phyloP scores from a whole-genome alignment of 1,140 invertebrate species.

The Tetraneura akinire region DNA sequence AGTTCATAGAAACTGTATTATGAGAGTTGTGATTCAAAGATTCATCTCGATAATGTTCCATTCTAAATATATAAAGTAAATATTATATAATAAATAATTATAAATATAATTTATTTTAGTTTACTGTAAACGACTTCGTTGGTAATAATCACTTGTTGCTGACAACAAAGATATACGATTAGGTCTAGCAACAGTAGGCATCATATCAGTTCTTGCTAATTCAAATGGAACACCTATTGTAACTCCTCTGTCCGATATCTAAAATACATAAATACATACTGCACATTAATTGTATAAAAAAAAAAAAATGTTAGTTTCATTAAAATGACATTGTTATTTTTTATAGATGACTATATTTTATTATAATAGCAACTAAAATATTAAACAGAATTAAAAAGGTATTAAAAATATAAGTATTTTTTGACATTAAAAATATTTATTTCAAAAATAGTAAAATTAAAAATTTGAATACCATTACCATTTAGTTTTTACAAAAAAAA shows the following conservation, averaged over 20 bases:
- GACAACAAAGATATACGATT: conserved; percentile 47
- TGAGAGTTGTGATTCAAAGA: conserved; percentile 41
- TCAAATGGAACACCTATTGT: conserved; percentile 45
- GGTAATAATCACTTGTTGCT: conserved; percentile 46
- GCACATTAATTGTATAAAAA: too few species aligned
- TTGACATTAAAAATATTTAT: too few species aligned
- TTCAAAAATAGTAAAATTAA: too few species aligned
- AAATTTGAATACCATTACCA: too few species aligned
- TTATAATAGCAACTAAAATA: too few species aligned
- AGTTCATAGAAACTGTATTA: conserved; percentile 45
- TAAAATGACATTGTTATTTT: too few species aligned
- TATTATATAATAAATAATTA: background rate
- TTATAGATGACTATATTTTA: too few species aligned
- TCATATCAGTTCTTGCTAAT: conserved; percentile 45
- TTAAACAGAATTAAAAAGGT: too few species aligned
- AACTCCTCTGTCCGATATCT: conserved; percentile 43
- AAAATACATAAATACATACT: too few species aligned
- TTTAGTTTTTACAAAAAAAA: too few species aligned
- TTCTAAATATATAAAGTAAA: conserved; percentile 10
- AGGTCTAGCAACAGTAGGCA: conserved; percentile 32
- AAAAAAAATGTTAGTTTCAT: too few species aligned
- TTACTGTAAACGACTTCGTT: conserved; percentile 47
- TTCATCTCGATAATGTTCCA: conserved; percentile 49
- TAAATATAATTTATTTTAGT: background rate
- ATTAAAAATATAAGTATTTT: too few species aligned